Evolutionary conservation across 1,140 invertebrate species (phyloP), one percentile per base, ranked within the genome.

Genomic region (Maniola jurtina): DNA sequence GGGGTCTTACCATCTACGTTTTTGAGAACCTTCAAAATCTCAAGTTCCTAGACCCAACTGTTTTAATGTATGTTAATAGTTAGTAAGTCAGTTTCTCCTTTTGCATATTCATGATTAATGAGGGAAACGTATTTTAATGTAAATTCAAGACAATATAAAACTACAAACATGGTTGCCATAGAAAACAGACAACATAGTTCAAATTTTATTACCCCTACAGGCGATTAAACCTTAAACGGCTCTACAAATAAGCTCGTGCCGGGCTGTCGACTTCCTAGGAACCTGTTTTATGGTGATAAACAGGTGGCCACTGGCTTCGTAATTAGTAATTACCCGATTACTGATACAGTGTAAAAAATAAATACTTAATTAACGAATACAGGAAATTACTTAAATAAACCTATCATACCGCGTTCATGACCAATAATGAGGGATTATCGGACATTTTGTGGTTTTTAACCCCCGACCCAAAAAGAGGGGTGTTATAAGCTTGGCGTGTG

Each of bases 221-320:
- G 38, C 65, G 48, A 65, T 65, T 70, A 65, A 68, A 47, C 56
- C 62, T 59, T 63, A 66, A 66, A 66, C 56, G 60, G 64, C 64
- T 62, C 48, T 35, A 48, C 25, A 55, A 55, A 60, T 66, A 66
- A 61, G 40, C 52, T 6, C 8, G 11, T 34, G 52, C 33, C 47
- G 14, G 38, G 57, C 55, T 54, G 40, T 63, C 45, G 25, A 63
- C 25, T 66, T 64, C 42, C 42, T 35, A 47, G 45, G 36, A 58
- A 47, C 36, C 50, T 56, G 54, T 42, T 64, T 63, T 36, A 42
- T 59, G 45, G 33, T 16, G 40, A 9, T 52, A 64, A 71, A 67
- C 54, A 58, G 61, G 47, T 65, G 64, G 47, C 16, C 42, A n/a
- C 10, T 45, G 38, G 38, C 38, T 38, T 3, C 38, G 42, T 45